These are phyloP conservation scores for Emys orbicularis DNA, from an alignment of 2,797 vertebrate species.

Conservation along the genomic window DNA sequence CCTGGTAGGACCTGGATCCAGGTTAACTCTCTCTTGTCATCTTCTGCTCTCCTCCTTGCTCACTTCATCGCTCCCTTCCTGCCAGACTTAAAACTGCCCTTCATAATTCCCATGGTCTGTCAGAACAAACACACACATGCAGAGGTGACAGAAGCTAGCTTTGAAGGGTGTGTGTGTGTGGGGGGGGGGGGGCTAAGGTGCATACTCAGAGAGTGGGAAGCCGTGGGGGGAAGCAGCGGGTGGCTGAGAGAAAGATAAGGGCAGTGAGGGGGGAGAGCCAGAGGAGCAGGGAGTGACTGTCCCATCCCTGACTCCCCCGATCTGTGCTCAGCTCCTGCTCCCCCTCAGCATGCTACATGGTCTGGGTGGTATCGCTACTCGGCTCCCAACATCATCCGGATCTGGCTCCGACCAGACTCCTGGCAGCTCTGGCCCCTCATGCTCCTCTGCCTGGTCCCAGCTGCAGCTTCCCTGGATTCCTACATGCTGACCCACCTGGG, in stretches of 20 bases:
- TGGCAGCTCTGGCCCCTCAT: neutral
- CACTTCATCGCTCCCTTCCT: neutral
- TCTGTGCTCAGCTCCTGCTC: neutral
- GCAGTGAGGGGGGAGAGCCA: neutral
- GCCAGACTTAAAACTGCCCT: neutral
- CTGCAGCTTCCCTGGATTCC: neutral
- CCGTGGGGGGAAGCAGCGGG: neutral
- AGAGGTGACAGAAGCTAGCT: neutral
- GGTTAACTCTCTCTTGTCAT: neutral
- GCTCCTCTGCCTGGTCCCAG: neutral
- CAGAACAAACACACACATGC: neutral
- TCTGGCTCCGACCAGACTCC: neutral
- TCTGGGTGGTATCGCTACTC: neutral
- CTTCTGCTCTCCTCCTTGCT: neutral
- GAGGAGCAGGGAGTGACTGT: neutral
- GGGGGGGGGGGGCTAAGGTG: neutral
- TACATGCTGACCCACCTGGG: neutral
- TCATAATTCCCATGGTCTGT: neutral
- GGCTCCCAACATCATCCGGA: neutral
- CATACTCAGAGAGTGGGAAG: neutral
- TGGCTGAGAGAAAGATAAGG: neutral
- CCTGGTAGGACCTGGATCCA: neutral
- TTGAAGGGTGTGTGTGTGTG: neutral
- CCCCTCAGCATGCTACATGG: neutral
- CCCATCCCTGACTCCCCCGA: neutral